Percentiles rank a stretch among this genome's conserved stretches.
Evolutionary conservation across 2,888 invertebrate genomes (phyloP).

Genomic region (Lacanobia oleracea): DNA sequence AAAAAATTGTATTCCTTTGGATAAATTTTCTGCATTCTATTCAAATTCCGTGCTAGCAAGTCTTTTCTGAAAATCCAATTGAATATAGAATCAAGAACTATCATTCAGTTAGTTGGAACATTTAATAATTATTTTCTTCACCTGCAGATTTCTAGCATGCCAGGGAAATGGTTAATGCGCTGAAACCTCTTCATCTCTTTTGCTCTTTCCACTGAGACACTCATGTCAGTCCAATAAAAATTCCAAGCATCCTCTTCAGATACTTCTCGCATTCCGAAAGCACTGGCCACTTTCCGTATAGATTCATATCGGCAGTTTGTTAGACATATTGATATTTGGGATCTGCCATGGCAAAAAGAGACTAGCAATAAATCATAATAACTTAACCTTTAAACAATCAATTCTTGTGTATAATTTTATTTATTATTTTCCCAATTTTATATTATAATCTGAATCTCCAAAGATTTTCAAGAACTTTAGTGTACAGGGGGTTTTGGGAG

Average conservation of each 20-base stretch:
- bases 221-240: conserved; percentile 97
- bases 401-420: too few relatives aligned
- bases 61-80: conserved; percentile 92
- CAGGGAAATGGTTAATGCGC: conserved; percentile 98
- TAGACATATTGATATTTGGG: conserved; percentile 92
- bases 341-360: conserved; percentile 70
- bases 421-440: too few relatives aligned
- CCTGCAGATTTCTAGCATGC: conserved; percentile 96
- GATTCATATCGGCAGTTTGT: conserved; percentile 94
- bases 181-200: conserved; percentile 98
- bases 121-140: conserved; percentile 47
- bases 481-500: too few relatives aligned
- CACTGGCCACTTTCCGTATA: conserved; percentile 93
- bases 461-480: too few relatives aligned
- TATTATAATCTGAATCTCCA: too few relatives aligned
- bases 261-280: conserved; percentile 94
- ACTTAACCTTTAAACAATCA: too few relatives aligned
- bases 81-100: neutral
- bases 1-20: conserved; percentile 98
- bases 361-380: neutral
- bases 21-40: conserved; percentile 96
- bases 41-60: conserved; percentile 96
- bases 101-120: neutral
- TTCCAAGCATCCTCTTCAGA: conserved; percentile 96
- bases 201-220: conserved; percentile 95